Percentiles rank a stretch among this genome's conserved stretches.
These are phyloP conservation scores for Neoaliturus tenellus DNA, from an alignment of 2,888 invertebrate species.

Conservation along the genomic window DNA sequence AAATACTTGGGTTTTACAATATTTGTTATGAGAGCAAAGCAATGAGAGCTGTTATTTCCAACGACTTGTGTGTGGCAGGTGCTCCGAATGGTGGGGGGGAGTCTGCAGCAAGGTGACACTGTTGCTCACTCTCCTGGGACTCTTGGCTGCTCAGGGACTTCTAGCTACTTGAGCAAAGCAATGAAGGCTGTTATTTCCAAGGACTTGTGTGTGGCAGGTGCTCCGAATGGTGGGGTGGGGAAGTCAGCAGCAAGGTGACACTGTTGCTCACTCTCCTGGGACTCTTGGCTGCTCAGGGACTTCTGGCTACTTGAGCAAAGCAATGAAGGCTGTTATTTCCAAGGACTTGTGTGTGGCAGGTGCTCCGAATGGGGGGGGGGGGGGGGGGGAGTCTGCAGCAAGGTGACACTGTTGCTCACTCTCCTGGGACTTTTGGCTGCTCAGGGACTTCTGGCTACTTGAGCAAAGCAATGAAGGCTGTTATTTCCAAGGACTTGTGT, in stretches of 20 bases:
- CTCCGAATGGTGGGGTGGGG: slow-evolving; percentile 8
- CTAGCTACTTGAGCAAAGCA: background rate
- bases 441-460: slow-evolving; percentile 37
- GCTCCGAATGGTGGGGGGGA: background rate
- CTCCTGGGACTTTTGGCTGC: slow-evolving; percentile 26
- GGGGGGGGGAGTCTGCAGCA: slow-evolving; percentile 19
- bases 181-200: too few species aligned
- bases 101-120: background rate
- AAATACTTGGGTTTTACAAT: too few species aligned
- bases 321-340: too few species aligned
- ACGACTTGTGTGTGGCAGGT: too few species aligned
- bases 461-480: too few species aligned
- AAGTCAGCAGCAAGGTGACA: slow-evolving; percentile 6
- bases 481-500: too few species aligned
- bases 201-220: slow-evolving; percentile 19
- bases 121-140: background rate
- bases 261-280: slow-evolving; percentile 29
- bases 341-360: background rate
- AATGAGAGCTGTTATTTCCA: too few species aligned
- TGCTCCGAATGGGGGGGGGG: slow-evolving; percentile 25
- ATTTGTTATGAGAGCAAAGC: background rate
- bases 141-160: background rate
- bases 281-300: slow-evolving; percentile 17
- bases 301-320: slow-evolving; percentile 46
- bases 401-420: slow-evolving; percentile 1